A percentile compares a stretch with the other conserved stretches of the same genome.
Evolutionary conservation across 2,113 vertebrate species (phyloP).

Genomic region (Xyrauchen texanus): DNA sequence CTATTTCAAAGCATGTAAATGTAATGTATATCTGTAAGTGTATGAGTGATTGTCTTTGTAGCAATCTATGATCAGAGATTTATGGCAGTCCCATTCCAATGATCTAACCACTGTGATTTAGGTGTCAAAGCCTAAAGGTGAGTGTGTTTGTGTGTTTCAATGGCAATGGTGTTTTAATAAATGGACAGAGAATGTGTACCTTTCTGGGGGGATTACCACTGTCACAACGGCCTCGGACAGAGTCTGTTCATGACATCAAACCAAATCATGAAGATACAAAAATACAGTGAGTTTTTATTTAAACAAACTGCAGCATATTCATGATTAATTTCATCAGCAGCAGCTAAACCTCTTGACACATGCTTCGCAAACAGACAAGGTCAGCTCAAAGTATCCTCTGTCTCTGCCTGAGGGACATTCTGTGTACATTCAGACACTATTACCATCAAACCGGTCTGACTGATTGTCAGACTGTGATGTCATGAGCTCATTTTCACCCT

Average conservation of each 20-base stretch:
- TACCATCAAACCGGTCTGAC: not conserved
- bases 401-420: not conserved
- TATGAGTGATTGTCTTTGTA: not conserved
- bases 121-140: constrained; percentile 15
- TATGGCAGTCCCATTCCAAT: not conserved
- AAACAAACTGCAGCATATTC: constrained; percentile 46
- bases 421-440: not conserved
- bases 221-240: constrained; percentile 84
- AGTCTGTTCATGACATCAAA: constrained; percentile 84
- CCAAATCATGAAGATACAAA: constrained; percentile 77
- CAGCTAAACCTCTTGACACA: constrained; percentile 2
- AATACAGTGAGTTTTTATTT: constrained; percentile 73
- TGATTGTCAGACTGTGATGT: not conserved
- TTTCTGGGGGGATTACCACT: constrained; percentile 85
- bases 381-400: constrained; percentile 14
- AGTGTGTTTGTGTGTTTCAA: constrained; percentile 47
- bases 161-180: constrained; percentile 70
- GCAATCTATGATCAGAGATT: not conserved
- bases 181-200: constrained; percentile 77
- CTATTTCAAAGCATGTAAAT: too few species aligned
- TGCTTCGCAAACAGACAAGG: constrained; percentile 11
- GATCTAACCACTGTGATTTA: constrained; percentile 24
- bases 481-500: not conserved
- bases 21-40: not conserved
- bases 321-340: constrained; percentile 24